Conservation (phyloP, 2,797 vertebrate species). For the Austrolebias charrua region DNA sequence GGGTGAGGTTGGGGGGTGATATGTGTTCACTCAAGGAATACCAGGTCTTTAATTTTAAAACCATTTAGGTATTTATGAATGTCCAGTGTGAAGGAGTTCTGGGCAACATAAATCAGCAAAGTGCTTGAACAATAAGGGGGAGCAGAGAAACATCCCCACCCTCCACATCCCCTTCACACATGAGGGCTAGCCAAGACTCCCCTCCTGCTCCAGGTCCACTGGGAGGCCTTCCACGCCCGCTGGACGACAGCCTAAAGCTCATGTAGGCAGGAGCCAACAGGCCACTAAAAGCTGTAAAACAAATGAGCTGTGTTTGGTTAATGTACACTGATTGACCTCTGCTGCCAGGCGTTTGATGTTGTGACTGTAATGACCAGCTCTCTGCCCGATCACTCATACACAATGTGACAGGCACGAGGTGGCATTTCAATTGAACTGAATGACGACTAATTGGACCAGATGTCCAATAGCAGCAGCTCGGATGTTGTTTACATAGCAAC, state of each 20-base stretch:
- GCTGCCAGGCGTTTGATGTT: constrained; percentile 73
- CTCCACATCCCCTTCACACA: constrained; percentile 38
- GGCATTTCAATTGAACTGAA: constrained; percentile 59
- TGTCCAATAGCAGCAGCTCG: constrained; percentile 4
- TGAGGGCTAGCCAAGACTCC: constrained; percentile 53
- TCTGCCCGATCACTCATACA: constrained; percentile 58
- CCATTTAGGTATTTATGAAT: constrained; percentile 52
- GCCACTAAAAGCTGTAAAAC: constrained; percentile 78
- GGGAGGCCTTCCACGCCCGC: constrained; percentile 60
- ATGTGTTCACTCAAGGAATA: too few relatives aligned
- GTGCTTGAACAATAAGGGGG: constrained; percentile 23
- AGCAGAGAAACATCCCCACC: constrained; percentile 44
- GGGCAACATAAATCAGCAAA: constrained; percentile 61
- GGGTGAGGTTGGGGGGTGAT: too few relatives aligned
- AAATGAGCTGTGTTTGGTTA: constrained; percentile 77
- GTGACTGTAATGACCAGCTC: constrained; percentile 70
- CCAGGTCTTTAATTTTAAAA: constrained; percentile 24
- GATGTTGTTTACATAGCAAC: constrained; percentile 2
- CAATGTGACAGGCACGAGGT: constrained; percentile 54
- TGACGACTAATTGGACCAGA: constrained; percentile 55
- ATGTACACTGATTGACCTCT: constrained; percentile 74
- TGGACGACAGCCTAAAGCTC: constrained; percentile 74
- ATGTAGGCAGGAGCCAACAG: constrained; percentile 65
- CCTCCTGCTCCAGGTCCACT: constrained; percentile 47
- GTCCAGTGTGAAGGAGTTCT: constrained; percentile 46